Conservation (phyloP, 2,797 vertebrate species). For the Rhodeus uyekii region DNA sequence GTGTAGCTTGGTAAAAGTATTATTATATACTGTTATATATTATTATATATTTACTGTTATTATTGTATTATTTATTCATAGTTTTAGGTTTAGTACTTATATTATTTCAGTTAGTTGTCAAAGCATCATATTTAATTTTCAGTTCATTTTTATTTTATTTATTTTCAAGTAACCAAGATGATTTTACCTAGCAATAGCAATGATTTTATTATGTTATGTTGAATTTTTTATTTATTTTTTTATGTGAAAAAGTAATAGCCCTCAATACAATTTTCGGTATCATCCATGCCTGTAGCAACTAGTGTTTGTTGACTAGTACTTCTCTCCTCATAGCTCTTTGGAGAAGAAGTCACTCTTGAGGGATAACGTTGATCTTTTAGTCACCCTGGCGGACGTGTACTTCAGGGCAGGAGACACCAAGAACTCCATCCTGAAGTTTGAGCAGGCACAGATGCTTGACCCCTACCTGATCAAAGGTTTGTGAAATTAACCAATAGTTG, state of each 20-base stretch:
- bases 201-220: not conserved
- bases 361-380: slow-evolving; percentile 95
- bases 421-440: slow-evolving; percentile 96
- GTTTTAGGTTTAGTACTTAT: not conserved
- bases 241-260: not conserved
- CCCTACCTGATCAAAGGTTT: slow-evolving; percentile 96
- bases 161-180: not conserved
- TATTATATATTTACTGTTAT: not conserved
- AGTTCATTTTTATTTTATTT: not conserved
- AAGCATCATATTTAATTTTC: not conserved
- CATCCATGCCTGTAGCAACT: not conserved
- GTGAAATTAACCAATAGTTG: not conserved
- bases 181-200: not conserved
- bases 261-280: not conserved
- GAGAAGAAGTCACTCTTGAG: slow-evolving; percentile 97
- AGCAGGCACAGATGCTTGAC: slow-evolving; percentile 98
- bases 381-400: slow-evolving; percentile 95
- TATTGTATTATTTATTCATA: not conserved
- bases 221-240: not conserved
- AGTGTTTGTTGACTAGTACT: not conserved
- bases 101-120: not conserved
- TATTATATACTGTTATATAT: not conserved
- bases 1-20: not conserved
- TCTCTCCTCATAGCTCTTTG: slow-evolving; percentile 80
- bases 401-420: slow-evolving; percentile 97